Conservation (phyloP, 2,797 vertebrate species). For the Tadarida brasiliensis region DNA sequence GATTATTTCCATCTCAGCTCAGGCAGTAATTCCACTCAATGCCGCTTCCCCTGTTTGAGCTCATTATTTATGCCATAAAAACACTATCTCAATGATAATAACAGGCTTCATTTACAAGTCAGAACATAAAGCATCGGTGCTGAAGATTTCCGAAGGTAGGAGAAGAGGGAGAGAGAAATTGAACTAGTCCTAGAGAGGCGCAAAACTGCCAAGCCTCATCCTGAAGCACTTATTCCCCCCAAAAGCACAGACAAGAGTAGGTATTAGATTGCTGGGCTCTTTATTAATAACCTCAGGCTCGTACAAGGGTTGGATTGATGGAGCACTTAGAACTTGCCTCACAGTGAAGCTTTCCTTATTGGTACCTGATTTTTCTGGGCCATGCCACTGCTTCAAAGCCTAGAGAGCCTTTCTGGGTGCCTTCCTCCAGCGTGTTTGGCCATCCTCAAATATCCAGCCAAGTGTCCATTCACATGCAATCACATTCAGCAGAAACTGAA, state of each 20-base stretch:
- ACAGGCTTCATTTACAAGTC: constrained; percentile 90
- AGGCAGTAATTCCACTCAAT: constrained; percentile 89
- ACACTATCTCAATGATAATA: constrained; percentile 90
- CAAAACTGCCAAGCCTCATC: constrained; percentile 85
- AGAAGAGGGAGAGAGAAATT: constrained; percentile 85
- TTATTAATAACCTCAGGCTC: constrained; percentile 84
- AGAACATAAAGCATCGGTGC: constrained; percentile 87
- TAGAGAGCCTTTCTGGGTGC: neutral
- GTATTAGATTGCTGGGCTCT: constrained; percentile 77
- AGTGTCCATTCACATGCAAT: neutral
- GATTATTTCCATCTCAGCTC: constrained; percentile 90
- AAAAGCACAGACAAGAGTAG: constrained; percentile 81
- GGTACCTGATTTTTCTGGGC: constrained; percentile 16
- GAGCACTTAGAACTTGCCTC: constrained; percentile 76
- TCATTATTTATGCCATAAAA: constrained; percentile 92
- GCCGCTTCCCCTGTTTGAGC: constrained; percentile 87
- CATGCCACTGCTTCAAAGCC: neutral
- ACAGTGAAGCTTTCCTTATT: constrained; percentile 62
- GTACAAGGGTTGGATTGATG: constrained; percentile 79
- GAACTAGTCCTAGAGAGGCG: constrained; percentile 86
- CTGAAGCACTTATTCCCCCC: constrained; percentile 82
- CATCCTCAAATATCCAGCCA: neutral
- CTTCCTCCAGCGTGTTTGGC: neutral
- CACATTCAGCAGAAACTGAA: neutral
- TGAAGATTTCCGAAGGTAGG: constrained; percentile 86